These are phyloP conservation scores for Apogon talboti DNA, from an alignment of 2,797 vertebrate species.

Conservation along the genomic window DNA sequence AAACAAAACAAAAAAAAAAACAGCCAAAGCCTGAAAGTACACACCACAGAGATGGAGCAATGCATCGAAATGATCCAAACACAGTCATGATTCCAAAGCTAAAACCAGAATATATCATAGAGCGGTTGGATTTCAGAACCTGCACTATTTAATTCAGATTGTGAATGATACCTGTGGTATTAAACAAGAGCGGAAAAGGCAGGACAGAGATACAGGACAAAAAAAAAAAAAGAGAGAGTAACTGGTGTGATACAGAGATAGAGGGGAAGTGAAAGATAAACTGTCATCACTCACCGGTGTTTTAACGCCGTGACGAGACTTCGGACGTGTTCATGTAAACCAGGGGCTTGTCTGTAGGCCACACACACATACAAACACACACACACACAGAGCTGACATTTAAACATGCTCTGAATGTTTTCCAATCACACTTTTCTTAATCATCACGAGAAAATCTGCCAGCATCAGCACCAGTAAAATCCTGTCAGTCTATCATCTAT, in stretches of 20 bases:
- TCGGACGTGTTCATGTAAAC: slow-evolving; percentile 30
- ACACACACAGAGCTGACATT: background rate
- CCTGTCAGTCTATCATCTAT: background rate
- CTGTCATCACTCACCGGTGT: slow-evolving; percentile 60
- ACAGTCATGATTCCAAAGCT: no score
- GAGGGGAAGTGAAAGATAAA: background rate
- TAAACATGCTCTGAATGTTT: slow-evolving; percentile 12
- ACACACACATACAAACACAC: slow-evolving; percentile 21
- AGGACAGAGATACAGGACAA: background rate
- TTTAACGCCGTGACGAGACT: slow-evolving; percentile 10
- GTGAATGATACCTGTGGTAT: background rate
- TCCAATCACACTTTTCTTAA: background rate
- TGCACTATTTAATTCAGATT: no score
- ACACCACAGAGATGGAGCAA: no score
- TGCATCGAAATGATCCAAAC: no score
- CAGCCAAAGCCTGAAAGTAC: no score
- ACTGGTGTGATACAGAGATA: no score
- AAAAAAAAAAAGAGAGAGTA: no score
- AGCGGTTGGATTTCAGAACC: no score
- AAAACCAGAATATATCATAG: no score
- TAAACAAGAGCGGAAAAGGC: background rate
- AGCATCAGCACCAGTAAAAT: background rate
- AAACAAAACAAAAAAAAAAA: no score
- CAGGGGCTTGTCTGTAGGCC: slow-evolving; percentile 57
- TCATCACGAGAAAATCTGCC: background rate